A percentile compares a stretch with the other conserved stretches of the same genome.
Evolutionary conservation across 2,888 invertebrate species (phyloP).

Genomic region (Eutolmus rufibarbis): DNA sequence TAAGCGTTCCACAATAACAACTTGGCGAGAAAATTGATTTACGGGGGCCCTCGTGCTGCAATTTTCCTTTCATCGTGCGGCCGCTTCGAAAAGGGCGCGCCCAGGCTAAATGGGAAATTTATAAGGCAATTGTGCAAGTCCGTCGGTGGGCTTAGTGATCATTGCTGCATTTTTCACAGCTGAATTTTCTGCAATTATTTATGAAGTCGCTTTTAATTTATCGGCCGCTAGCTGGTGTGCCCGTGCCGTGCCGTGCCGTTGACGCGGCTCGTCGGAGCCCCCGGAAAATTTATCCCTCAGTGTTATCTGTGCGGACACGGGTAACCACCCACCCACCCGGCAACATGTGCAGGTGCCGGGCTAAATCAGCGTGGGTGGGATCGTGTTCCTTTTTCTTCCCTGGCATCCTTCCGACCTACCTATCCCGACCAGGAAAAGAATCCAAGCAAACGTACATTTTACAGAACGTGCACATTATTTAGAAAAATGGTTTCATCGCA

Average conservation of each 20-base stretch:
- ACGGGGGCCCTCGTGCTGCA: neutral
- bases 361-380: neutral
- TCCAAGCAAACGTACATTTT: neutral
- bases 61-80: neutral
- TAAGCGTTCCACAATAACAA: slow-evolving; percentile 22
- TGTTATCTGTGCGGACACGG: neutral
- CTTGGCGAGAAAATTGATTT: slow-evolving; percentile 26
- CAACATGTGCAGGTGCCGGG: neutral
- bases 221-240: neutral
- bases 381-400: neutral
- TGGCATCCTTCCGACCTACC: neutral
- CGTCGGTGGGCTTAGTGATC: neutral
- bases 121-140: slow-evolving; percentile 9
- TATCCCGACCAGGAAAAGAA: neutral
- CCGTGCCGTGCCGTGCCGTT: neutral
- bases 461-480: neutral
- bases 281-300: neutral
- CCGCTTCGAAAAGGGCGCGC: neutral
- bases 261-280: neutral
- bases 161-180: slow-evolving; percentile 4
- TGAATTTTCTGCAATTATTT: slow-evolving; percentile 18
- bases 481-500: neutral
- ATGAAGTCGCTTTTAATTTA: slow-evolving; percentile 6
- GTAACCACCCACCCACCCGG: neutral
- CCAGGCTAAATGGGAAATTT: slow-evolving; percentile 16